Evolutionary conservation across 2,113 vertebrate species (phyloP), one percentile per base, ranked within the genome.

Genomic region (Syngnathus scovelli): DNA sequence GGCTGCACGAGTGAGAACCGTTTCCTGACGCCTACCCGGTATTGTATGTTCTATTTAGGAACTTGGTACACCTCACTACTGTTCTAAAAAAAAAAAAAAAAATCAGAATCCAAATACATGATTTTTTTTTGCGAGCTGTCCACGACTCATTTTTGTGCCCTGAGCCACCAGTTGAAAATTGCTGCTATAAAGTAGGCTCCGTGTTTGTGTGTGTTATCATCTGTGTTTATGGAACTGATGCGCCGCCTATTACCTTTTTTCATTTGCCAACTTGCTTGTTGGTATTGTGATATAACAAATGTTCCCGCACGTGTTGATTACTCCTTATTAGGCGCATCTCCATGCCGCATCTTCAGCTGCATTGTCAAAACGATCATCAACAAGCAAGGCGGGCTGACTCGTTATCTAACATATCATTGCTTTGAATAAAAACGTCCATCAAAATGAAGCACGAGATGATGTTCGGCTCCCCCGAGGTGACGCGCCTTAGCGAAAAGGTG

Each of bases 401-500:
- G n/a, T 18, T 33, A 23, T 27, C 23, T 55, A 48, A 48, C 44
- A 48, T 58, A 1, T 39, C 11, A 56, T 23, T 12, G 5, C 11
- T 43, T 39, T 59, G 11, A 44, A 70, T 19, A 56, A 33, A 5
- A 33, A 39, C 21, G 43, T 44, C 38, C 54, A 64, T 55, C 33
- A 54, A 58, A 16, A 38, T 55, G 19, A 55, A 49, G 70, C 19
- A 70, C 33, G 41, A 60, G 49, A 43, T 74, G 19, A 27, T 48
- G 13, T 68, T 21, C 58, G 61, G 39, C 52, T 68, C 65, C 65
- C 27, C 60, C 11, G 72, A 70, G 75, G 72, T 72, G 61, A 54
- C 18, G 61, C 52, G 51, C 48, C 38, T 51, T 11, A 38, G 23
- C 23, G 54, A 51, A 33, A 48, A 49, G n/a, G 54, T 61, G 21